Evolutionary conservation across 2,797 vertebrate genomes (phyloP).

Genomic region (Diplodus puntazzo): DNA sequence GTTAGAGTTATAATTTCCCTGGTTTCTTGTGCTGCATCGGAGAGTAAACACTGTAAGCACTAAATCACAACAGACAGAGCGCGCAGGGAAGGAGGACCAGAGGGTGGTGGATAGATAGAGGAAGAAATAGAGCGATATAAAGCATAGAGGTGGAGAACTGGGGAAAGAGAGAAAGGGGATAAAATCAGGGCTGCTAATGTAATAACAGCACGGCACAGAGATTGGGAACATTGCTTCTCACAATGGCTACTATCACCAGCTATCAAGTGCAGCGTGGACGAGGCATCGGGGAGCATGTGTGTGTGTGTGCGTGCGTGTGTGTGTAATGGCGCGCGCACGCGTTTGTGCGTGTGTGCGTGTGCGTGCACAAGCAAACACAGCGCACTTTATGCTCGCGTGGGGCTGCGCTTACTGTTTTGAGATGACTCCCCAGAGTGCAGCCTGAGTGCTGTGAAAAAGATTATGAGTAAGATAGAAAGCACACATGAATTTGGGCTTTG

Average conservation of each 20-base stretch:
- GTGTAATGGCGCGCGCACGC: not conserved
- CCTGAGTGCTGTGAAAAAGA: conserved; percentile 77
- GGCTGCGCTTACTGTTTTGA: conserved; percentile 65
- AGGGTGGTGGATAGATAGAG: conserved; percentile 43
- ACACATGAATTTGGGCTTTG: conserved; percentile 80
- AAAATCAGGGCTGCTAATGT: conserved; percentile 76
- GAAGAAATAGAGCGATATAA: conserved; percentile 45
- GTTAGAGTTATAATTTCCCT: conserved; percentile 78
- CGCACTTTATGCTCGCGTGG: conserved; percentile 49
- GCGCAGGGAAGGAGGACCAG: conserved; percentile 40
- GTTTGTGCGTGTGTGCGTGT: not conserved
- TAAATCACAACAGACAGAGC: conserved; percentile 70
- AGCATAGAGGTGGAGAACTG: conserved; percentile 42
- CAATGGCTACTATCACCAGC: conserved; percentile 77
- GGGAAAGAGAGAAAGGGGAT: conserved; percentile 56
- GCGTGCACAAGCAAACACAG: conserved; percentile 21
- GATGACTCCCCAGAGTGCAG: conserved; percentile 77
- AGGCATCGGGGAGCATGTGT: conserved; percentile 34
- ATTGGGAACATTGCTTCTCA: conserved; percentile 73
- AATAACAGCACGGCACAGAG: conserved; percentile 78
- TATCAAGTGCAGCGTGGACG: conserved; percentile 71
- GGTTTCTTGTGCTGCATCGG: conserved; percentile 68
- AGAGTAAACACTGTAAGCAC: conserved; percentile 78
- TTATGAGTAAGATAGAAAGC: conserved; percentile 78
- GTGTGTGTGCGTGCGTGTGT: not conserved